These are phyloP conservation scores for Aphaenogaster ashmeadi DNA, from an alignment of 1,140 invertebrate species.

Conservation along the genomic window DNA sequence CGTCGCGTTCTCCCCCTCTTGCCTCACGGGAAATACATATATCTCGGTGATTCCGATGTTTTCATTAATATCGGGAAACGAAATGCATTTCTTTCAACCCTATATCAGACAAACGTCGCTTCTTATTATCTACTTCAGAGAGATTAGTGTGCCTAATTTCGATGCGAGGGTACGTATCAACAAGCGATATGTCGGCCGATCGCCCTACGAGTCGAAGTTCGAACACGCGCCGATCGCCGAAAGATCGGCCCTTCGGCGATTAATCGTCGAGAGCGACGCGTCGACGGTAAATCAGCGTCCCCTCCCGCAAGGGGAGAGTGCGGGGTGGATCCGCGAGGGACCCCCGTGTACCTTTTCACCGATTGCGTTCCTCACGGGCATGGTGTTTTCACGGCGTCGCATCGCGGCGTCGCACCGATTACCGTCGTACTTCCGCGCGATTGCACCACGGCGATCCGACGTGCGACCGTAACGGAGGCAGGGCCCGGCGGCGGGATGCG, in stretches of 20 bases:
- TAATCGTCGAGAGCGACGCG: constrained; percentile 1
- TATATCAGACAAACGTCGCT: neutral
- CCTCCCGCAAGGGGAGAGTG: neutral
- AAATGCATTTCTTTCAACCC: neutral
- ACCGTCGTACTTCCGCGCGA: constrained; percentile 36
- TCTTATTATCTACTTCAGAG: neutral
- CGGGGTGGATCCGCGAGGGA: neutral
- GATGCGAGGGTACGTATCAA: neutral
- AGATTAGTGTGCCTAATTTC: neutral
- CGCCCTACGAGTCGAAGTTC: neutral
- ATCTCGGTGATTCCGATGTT: neutral
- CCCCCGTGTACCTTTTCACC: constrained; percentile 54
- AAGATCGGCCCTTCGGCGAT: neutral
- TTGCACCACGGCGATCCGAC: constrained; percentile 9
- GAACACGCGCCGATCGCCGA: neutral
- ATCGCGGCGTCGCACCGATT: constrained; percentile 49
- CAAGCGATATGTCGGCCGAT: constrained; percentile 22
- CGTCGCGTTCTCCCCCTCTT: neutral
- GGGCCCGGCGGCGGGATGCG: neutral
- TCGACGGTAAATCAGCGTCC: neutral
- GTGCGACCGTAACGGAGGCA: neutral
- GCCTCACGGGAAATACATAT: neutral
- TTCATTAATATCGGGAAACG: neutral
- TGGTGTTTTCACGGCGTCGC: constrained; percentile 28
- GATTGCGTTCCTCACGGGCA: constrained; percentile 46